Evolutionary conservation across 2,113 vertebrate species (phyloP).

Genomic region (Aegotheles bennettii): DNA sequence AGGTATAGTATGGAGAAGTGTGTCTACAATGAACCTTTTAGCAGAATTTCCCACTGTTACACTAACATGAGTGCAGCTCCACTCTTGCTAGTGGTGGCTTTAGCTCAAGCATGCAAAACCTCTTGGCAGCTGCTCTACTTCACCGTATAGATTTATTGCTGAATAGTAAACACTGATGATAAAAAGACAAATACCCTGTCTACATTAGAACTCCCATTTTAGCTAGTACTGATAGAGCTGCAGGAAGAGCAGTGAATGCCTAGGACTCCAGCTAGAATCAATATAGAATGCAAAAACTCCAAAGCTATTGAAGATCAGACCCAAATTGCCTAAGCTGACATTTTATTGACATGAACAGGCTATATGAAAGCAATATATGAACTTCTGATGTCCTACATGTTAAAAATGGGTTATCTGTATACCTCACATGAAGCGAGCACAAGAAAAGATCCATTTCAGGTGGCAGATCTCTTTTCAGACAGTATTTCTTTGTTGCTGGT

Average conservation of each 20-base stretch:
- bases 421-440: not conserved
- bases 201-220: not conserved
- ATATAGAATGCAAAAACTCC: not conserved
- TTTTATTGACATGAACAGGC: slow-evolving; percentile 40
- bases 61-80: not conserved
- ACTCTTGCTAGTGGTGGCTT: not conserved
- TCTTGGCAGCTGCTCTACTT: not conserved
- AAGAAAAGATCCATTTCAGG: not conserved
- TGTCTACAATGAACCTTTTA: slow-evolving; percentile 31
- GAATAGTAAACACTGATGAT: not conserved
- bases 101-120: not conserved
- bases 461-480: not conserved
- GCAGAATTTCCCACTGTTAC: not conserved
- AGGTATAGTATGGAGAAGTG: not conserved
- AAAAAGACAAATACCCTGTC: not conserved
- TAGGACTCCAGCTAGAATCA: not conserved
- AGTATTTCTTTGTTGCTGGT: not conserved
- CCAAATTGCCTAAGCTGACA: slow-evolving; percentile 37
- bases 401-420: not conserved
- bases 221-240: not conserved
- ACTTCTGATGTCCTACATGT: not conserved
- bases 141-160: not conserved
- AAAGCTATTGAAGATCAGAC: not conserved
- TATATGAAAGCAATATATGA: not conserved
- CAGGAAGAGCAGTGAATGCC: not conserved